Evolutionary conservation across 2,888 invertebrate species (phyloP).

Genomic region (Apocheima hispidaria): DNA sequence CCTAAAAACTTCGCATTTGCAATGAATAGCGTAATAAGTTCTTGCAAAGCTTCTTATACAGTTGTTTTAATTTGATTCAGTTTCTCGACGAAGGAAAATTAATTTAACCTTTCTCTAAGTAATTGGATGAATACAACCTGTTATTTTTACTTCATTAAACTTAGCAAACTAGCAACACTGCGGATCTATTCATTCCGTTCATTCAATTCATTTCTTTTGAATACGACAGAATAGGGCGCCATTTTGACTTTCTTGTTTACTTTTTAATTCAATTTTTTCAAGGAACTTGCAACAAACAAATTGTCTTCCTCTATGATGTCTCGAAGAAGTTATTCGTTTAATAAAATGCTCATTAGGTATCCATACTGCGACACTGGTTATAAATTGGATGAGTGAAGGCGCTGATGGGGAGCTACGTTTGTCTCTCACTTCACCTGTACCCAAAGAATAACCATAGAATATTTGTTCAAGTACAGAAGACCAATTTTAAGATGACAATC

Average conservation of each 20-base stretch:
- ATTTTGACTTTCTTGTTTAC: slow-evolving; percentile 25
- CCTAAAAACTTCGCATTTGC: too few relatives aligned
- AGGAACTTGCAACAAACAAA: too few relatives aligned
- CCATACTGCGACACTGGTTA: background rate
- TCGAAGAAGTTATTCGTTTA: slow-evolving; percentile 20
- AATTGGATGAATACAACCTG: background rate
- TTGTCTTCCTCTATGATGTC: too few relatives aligned
- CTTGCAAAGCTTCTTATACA: background rate
- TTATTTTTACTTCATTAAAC: slow-evolving; percentile 39
- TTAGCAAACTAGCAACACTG: slow-evolving; percentile 38
- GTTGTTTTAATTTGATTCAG: background rate
- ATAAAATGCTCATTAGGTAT: slow-evolving; percentile 36
- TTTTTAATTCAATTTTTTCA: slow-evolving; percentile 16
- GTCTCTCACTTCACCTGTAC: too few relatives aligned
- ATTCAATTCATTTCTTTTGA: slow-evolving; percentile 28
- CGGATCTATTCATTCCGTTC: slow-evolving; percentile 39
- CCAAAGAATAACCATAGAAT: too few relatives aligned
- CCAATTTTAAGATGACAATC: too few relatives aligned
- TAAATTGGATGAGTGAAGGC: background rate
- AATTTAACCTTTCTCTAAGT: background rate
- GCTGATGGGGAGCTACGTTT: too few relatives aligned
- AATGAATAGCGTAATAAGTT: too few relatives aligned
- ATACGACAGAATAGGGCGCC: slow-evolving; percentile 17
- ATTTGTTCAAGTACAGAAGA: too few relatives aligned
- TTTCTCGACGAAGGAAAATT: background rate